Percentiles rank a stretch among this genome's conserved stretches.
These are phyloP conservation scores for Eurytoma californica DNA, from an alignment of 2,888 invertebrate species.

Conservation along the genomic window DNA sequence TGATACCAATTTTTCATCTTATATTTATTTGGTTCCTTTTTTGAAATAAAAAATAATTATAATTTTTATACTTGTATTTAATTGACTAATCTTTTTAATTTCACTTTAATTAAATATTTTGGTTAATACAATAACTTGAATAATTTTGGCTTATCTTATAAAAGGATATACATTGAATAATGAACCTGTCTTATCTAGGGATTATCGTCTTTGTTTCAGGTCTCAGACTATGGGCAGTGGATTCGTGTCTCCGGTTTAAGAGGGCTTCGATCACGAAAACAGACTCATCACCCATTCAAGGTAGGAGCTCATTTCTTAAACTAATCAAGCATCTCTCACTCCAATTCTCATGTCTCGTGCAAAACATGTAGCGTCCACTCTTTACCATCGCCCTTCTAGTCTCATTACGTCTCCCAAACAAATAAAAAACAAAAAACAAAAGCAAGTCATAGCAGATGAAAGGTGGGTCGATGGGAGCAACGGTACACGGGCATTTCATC, in stretches of 20 bases:
- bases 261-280: slow-evolving; percentile 71
- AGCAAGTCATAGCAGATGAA: slow-evolving; percentile 51
- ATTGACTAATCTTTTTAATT: too few relatives aligned
- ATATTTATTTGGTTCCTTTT: too few relatives aligned
- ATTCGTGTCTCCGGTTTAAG: slow-evolving; percentile 86
- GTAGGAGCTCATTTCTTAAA: slow-evolving; percentile 50
- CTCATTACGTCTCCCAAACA: slow-evolving; percentile 52
- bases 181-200: not conserved
- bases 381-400: slow-evolving; percentile 8
- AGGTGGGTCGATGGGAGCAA: slow-evolving; percentile 57
- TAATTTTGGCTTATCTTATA: too few relatives aligned
- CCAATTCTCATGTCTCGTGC: too few relatives aligned
- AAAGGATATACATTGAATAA: not conserved
- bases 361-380: not conserved
- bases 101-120: too few relatives aligned
- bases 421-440: slow-evolving; percentile 52
- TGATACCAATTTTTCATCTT: too few relatives aligned
- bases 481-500: slow-evolving; percentile 55
- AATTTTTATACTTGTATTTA: too few relatives aligned
- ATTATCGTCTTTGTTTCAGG: slow-evolving; percentile 77
- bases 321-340: not conserved
- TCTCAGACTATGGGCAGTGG: slow-evolving; percentile 84
- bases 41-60: too few relatives aligned
- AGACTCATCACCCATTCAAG: slow-evolving; percentile 50
- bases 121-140: too few relatives aligned